A percentile compares a stretch with the other conserved stretches of the same genome.
Conservation (phyloP, 2,797 vertebrate genomes). For the Loris lydekkerianus region DNA sequence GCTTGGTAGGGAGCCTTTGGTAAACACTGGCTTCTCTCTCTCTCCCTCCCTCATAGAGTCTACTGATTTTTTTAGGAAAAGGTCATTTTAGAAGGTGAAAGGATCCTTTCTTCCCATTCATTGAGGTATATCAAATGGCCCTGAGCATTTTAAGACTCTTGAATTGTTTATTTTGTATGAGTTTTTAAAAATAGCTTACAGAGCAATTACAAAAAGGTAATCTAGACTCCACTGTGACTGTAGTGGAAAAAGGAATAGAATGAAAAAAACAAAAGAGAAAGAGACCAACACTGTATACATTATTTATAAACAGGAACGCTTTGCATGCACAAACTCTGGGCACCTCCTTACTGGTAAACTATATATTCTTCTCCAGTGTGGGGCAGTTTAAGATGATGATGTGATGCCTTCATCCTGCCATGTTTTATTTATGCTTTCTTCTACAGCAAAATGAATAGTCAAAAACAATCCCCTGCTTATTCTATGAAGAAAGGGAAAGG, state of each 20-base stretch:
- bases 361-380: slow-evolving; percentile 49
- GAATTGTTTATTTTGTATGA: slow-evolving; percentile 61
- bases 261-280: background rate
- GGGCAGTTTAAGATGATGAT: slow-evolving; percentile 52
- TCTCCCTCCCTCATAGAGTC: background rate
- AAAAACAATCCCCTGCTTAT: slow-evolving; percentile 59
- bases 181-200: slow-evolving; percentile 62
- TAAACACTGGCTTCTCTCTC: background rate
- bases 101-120: slow-evolving; percentile 5
- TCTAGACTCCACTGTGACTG: slow-evolving; percentile 8
- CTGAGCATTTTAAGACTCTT: slow-evolving; percentile 45
- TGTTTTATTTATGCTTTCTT: slow-evolving; percentile 76
- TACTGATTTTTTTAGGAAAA: background rate
- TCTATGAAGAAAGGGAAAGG: slow-evolving; percentile 10
- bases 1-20: background rate
- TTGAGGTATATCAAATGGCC: background rate
- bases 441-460: slow-evolving; percentile 54
- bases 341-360: slow-evolving; percentile 35
- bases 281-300: background rate
- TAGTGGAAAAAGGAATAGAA: background rate
- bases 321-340: background rate
- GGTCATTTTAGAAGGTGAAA: slow-evolving; percentile 60
- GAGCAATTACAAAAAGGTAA: slow-evolving; percentile 50
- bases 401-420: background rate
- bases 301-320: slow-evolving; percentile 54